Conservation (phyloP, 2,113 vertebrate genomes). For the Lycaon pictus region DNA sequence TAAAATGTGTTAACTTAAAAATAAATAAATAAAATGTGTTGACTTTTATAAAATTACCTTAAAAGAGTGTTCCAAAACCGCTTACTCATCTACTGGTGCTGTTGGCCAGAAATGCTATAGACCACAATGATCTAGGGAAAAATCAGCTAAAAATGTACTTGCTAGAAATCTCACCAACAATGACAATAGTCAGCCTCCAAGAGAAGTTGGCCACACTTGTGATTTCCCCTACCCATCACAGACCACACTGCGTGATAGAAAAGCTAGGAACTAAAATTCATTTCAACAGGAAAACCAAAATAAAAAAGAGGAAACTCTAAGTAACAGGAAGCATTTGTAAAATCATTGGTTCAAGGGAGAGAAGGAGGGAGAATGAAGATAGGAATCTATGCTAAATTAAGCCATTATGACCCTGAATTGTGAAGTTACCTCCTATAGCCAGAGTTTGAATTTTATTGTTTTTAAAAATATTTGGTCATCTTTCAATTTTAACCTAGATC, state of each 20-base stretch:
- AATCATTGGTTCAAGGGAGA: not conserved
- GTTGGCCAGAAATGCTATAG: not conserved
- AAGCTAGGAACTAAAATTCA: not conserved
- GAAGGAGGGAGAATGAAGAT: not conserved
- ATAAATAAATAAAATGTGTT: not conserved
- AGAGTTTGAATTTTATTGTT: conserved; percentile 3
- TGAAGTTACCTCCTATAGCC: not conserved
- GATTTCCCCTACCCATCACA: conserved; percentile 17
- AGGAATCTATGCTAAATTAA: not conserved
- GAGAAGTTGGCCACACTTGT: not conserved
- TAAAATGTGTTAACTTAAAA: not conserved
- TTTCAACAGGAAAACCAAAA: conserved; percentile 48
- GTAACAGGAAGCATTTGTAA: not conserved
- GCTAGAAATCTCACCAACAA: not conserved
- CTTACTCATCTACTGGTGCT: not conserved
- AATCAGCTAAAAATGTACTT: not conserved
- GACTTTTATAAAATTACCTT: not conserved
- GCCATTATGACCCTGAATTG: not conserved
- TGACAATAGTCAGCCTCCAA: not conserved
- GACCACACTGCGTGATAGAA: not conserved
- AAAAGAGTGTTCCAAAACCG: conserved; percentile 25
- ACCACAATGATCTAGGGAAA: not conserved
- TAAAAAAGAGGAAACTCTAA: conserved; percentile 48
- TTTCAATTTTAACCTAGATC: not conserved
- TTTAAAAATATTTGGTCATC: not conserved